Conservation (phyloP, 2,888 invertebrate species). For the Drosophila cognata region DNA sequence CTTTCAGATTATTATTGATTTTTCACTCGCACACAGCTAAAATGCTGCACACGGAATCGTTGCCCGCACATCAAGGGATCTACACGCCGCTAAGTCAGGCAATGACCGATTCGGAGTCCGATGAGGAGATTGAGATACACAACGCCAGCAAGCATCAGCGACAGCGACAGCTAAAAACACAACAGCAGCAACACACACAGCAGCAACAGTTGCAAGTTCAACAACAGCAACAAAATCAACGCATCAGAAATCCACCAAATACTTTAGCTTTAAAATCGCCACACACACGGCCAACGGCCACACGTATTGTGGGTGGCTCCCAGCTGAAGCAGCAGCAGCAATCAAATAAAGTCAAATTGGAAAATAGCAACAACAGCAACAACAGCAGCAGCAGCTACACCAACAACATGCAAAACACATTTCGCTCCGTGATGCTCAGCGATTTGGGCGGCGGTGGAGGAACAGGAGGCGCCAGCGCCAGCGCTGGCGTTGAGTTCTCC, state of each 20-base stretch:
- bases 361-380: slow-evolving; percentile 52
- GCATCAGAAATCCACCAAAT: slow-evolving; percentile 73
- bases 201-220: slow-evolving; percentile 50
- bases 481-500: slow-evolving; percentile 77
- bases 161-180: slow-evolving; percentile 48
- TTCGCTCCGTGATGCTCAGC: slow-evolving; percentile 83
- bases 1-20: slow-evolving; percentile 70
- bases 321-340: slow-evolving; percentile 54
- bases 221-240: slow-evolving; percentile 52
- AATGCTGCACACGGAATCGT: slow-evolving; percentile 84
- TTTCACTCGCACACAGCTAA: slow-evolving; percentile 75
- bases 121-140: slow-evolving; percentile 87
- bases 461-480: slow-evolving; percentile 27
- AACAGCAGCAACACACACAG: slow-evolving; percentile 59
- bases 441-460: slow-evolving; percentile 68
- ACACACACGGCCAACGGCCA: slow-evolving; percentile 55
- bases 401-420: slow-evolving; percentile 82
- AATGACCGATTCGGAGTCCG: slow-evolving; percentile 91
- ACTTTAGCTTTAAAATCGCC: slow-evolving; percentile 65
- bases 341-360: slow-evolving; percentile 11
- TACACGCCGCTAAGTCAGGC: slow-evolving; percentile 92
- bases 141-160: slow-evolving; percentile 64
- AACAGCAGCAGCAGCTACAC: slow-evolving; percentile 66
- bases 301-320: slow-evolving; percentile 46
- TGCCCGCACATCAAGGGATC: slow-evolving; percentile 86